phyloP scores from a whole-genome alignment of 2,888 invertebrate species.

The Phalera bucephala region DNA sequence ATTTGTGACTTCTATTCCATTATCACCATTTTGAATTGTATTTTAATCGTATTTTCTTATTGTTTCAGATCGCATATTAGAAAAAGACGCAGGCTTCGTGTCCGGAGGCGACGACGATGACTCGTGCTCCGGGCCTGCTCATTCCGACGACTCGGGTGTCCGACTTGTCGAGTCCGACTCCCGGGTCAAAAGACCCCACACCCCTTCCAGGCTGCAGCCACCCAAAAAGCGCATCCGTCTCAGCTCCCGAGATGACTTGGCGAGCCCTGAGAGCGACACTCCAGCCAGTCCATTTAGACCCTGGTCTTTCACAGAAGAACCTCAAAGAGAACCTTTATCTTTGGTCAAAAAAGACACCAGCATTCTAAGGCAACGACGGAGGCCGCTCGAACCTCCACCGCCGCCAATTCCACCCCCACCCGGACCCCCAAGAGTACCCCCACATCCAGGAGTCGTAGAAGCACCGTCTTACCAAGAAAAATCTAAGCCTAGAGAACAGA shows the following conservation, averaged over 20 bases:
- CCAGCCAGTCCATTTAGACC: conserved; percentile 84
- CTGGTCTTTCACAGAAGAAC: conserved; percentile 84
- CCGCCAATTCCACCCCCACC: conserved; percentile 47
- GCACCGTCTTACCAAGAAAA: conserved; percentile 43
- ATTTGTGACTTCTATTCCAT: too few species aligned
- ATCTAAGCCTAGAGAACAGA: conserved; percentile 84
- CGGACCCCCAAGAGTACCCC: conserved; percentile 76
- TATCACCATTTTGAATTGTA: too few species aligned
- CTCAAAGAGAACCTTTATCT: conserved; percentile 86
- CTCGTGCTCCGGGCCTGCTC: conserved; percentile 78
- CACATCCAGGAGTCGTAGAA: conserved; percentile 77
- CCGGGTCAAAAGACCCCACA: conserved; percentile 83
- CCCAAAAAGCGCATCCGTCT: conserved; percentile 88
- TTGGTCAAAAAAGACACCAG: conserved; percentile 79
- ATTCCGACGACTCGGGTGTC: conserved; percentile 79
- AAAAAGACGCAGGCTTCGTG: conserved; percentile 88
- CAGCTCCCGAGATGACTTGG: conserved; percentile 57
- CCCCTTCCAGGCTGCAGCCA: conserved; percentile 75
- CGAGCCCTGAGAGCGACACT: conserved; percentile 67
- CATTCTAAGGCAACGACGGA: conserved; percentile 57
- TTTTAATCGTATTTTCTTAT: too few species aligned
- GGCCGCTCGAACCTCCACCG: conserved; percentile 58
- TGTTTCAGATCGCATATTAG: conserved; percentile 82
- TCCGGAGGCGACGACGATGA: conserved; percentile 89
- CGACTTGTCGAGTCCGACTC: conserved; percentile 62